Conservation (phyloP, 2,797 vertebrate genomes). For the Pseudomugil tenellus region DNA sequence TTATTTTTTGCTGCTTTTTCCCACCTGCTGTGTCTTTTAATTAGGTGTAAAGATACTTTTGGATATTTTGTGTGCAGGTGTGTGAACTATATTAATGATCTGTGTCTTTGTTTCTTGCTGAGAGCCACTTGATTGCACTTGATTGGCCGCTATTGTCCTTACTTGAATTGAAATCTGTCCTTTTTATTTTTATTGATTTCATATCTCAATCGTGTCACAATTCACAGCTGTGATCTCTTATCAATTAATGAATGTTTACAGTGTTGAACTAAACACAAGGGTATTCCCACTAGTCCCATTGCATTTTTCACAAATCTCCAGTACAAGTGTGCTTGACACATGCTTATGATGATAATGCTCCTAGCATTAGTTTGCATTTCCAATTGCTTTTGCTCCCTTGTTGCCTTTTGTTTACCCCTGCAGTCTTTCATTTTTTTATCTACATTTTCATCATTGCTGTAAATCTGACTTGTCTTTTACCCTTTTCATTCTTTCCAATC, state of each 20-base stretch:
- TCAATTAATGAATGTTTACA: constrained; percentile 17
- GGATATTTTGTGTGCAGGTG: constrained; percentile 9
- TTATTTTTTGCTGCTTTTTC: constrained; percentile 32
- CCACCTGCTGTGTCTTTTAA: constrained; percentile 56
- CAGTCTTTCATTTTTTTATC: constrained; percentile 42
- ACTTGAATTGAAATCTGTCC: neutral
- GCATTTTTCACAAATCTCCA: constrained; percentile 20
- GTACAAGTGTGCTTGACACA: constrained; percentile 35
- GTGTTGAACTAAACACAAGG: constrained; percentile 14
- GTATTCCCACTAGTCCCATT: constrained; percentile 22
- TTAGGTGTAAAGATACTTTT: constrained; percentile 48
- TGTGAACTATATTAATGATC: neutral
- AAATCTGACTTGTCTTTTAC: constrained; percentile 37
- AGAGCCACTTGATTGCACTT: neutral
- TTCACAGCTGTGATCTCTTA: constrained; percentile 9
- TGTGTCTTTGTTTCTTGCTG: neutral
- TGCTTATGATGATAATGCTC: constrained; percentile 41
- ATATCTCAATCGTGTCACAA: constrained; percentile 1
- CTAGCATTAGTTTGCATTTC: constrained; percentile 62
- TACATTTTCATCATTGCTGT: constrained; percentile 41
- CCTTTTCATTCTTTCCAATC: constrained; percentile 34
- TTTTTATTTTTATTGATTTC: neutral
- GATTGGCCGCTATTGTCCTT: neutral
- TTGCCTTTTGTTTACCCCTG: constrained; percentile 59
- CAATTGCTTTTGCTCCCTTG: constrained; percentile 46